These are phyloP conservation scores for Chaetophractus vellerosus DNA, from an alignment of 2,797 vertebrate species.

Conservation along the genomic window DNA sequence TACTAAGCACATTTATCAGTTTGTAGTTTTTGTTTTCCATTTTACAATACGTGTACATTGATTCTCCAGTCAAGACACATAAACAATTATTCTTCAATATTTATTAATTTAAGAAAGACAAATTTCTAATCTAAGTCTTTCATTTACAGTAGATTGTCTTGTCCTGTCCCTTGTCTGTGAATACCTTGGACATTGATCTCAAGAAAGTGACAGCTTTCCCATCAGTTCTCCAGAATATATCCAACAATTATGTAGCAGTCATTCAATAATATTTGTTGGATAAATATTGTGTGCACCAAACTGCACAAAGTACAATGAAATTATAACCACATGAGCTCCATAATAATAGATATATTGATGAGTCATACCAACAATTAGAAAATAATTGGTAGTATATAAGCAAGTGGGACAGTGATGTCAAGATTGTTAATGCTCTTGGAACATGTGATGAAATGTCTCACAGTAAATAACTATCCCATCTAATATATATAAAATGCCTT, in stretches of 20 bases:
- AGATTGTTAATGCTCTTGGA: neutral
- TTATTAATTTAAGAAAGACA: neutral
- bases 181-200: neutral
- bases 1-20: neutral
- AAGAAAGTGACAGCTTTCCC: neutral
- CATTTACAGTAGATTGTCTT: neutral
- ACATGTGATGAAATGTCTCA: neutral
- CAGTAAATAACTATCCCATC: neutral
- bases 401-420: neutral
- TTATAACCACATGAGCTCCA: neutral
- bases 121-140: neutral
- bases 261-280: neutral
- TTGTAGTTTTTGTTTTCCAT: neutral
- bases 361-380: neutral
- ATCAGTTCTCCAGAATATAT: neutral
- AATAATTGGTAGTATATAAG: neutral
- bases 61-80: neutral
- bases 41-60: neutral
- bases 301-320: neutral
- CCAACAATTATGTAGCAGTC: neutral
- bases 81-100: neutral
- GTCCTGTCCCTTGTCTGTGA: neutral
- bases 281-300: neutral
- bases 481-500: neutral
- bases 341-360: neutral